These are phyloP conservation scores for Neopelma chrysocephalum DNA, from an alignment of 2,797 vertebrate genomes.

Conservation along the genomic window DNA sequence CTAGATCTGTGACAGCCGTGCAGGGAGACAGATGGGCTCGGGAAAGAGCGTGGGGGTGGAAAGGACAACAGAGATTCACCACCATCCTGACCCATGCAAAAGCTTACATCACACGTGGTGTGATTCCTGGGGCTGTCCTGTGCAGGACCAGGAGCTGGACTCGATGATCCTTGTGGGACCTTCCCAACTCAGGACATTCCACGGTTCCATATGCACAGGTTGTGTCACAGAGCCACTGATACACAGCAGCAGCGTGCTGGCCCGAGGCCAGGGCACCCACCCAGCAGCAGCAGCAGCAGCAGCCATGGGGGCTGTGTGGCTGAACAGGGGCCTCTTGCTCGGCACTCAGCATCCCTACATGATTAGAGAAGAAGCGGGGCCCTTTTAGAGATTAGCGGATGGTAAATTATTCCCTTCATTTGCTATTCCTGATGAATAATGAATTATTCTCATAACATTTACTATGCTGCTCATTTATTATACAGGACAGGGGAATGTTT, in stretches of 20 bases:
- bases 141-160: neutral
- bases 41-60: neutral
- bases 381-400: slow-evolving; percentile 64
- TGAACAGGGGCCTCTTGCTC: neutral
- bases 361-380: slow-evolving; percentile 37
- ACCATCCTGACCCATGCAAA: neutral
- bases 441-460: slow-evolving; percentile 74
- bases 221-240: neutral
- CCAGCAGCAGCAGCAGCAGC: neutral
- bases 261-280: neutral
- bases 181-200: neutral
- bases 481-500: slow-evolving; percentile 68
- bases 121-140: neutral
- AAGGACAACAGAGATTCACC: neutral
- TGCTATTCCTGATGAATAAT: slow-evolving; percentile 76
- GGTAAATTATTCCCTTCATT: slow-evolving; percentile 74
- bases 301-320: neutral
- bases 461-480: slow-evolving; percentile 75
- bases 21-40: fast-evolving
- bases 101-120: neutral
- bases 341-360: neutral
- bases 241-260: neutral
- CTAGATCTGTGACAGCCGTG: neutral
- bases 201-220: neutral
- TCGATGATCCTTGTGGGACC: fast-evolving